A percentile compares a stretch with the other conserved stretches of the same genome.
Conservation (phyloP, 2,888 invertebrate species). For the Drosophila peninsularis region DNA sequence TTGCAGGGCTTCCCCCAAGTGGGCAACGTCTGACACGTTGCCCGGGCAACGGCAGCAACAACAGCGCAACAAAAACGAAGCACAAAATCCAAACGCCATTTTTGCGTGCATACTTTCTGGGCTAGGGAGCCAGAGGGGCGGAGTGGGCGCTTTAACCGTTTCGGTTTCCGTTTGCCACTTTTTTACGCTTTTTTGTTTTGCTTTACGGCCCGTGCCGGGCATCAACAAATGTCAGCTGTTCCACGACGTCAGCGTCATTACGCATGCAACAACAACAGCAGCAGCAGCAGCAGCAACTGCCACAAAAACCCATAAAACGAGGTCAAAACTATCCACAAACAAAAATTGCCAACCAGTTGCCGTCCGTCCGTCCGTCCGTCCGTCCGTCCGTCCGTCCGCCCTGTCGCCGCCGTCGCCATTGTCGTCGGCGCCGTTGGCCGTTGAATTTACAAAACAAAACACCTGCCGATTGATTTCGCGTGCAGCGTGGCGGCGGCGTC, state of each 20-base stretch:
- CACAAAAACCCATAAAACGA: slow-evolving; percentile 54
- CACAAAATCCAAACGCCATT: slow-evolving; percentile 49
- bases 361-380: slow-evolving; percentile 4
- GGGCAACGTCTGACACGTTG: slow-evolving; percentile 54
- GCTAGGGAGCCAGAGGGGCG: slow-evolving; percentile 1
- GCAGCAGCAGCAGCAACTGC: slow-evolving; percentile 18
- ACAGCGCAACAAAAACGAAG: slow-evolving; percentile 7
- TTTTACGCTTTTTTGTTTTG: slow-evolving; percentile 27
- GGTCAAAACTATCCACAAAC: slow-evolving; percentile 77
- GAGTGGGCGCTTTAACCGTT: slow-evolving; percentile 5
- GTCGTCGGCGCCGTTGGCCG: slow-evolving; percentile 19
- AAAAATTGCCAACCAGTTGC: slow-evolving; percentile 62
- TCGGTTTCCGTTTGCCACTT: slow-evolving; percentile 32
- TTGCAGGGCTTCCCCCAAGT: slow-evolving; percentile 53
- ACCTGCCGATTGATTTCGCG: slow-evolving; percentile 76
- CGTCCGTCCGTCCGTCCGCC: slow-evolving; percentile 6
- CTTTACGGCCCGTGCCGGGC: slow-evolving; percentile 25
- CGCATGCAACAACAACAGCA: slow-evolving; percentile 64
- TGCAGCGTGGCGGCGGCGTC: slow-evolving; percentile 42
- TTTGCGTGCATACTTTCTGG: slow-evolving; percentile 55
- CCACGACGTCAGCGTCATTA: slow-evolving; percentile 58
- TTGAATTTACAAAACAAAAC: slow-evolving; percentile 68
- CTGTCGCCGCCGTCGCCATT: background rate
- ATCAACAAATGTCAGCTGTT: slow-evolving; percentile 75
- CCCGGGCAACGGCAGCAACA: slow-evolving; percentile 37